Percentiles rank a stretch among this genome's conserved stretches.
phyloP scores from a whole-genome alignment of 2,888 invertebrate genomes.

The Phlogophora meticulosa region DNA sequence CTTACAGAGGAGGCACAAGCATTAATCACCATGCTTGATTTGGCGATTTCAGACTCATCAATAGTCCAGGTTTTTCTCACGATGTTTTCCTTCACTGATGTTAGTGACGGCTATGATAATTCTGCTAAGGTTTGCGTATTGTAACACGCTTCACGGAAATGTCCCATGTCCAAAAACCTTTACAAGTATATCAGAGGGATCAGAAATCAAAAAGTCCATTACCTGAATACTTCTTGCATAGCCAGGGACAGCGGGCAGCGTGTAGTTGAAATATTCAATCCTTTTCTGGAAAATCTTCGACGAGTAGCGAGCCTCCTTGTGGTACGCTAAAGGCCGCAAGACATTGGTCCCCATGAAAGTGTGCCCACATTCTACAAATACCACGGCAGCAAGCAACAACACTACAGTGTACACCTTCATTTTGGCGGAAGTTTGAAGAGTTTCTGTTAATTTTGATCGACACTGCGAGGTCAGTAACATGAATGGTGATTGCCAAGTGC shows the following conservation, averaged over 20 bases:
- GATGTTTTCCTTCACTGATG: too few species aligned
- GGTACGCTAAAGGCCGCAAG: conserved; percentile 68
- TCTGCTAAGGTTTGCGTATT: too few species aligned
- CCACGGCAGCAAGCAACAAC: conserved; percentile 66
- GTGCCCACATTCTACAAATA: conserved; percentile 76
- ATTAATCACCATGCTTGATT: too few species aligned
- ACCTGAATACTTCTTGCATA: conserved; percentile 71
- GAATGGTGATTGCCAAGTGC: conserved; percentile 1
- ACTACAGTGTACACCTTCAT: conserved; percentile 69
- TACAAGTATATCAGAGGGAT: too few species aligned
- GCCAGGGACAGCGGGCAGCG: conserved; percentile 63
- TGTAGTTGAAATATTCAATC: conserved; percentile 74
- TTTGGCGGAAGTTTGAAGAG: not conserved
- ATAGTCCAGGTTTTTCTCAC: too few species aligned
- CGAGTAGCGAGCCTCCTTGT: conserved; percentile 65
- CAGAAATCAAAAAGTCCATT: too few species aligned
- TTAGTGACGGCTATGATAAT: too few species aligned
- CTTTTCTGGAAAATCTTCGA: conserved; percentile 73
- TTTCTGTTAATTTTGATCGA: not conserved
- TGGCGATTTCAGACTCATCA: too few species aligned
- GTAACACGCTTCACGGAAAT: too few species aligned
- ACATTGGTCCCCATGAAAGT: conserved; percentile 80
- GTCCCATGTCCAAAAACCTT: too few species aligned
- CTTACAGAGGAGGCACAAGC: too few species aligned
- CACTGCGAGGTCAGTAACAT: not conserved